phyloP scores from a whole-genome alignment of 2,888 invertebrate genomes.

The Diabrotica balteata region DNA sequence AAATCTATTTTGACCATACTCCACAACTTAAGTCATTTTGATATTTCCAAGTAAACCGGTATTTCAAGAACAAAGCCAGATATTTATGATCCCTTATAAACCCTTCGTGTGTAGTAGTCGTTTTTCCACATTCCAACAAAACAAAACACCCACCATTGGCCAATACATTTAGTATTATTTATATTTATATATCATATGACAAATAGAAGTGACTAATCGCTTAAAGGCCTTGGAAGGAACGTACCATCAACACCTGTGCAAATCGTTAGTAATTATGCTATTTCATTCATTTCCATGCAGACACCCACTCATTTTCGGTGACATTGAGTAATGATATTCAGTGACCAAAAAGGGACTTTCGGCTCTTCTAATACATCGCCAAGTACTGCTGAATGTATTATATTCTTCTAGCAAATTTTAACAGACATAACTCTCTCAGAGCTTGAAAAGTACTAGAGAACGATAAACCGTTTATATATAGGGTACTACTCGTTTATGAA shows the following conservation, averaged over 20 bases:
- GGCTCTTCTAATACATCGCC: too few species aligned
- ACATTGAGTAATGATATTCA: slow-evolving; percentile 18
- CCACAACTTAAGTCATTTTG: slow-evolving; percentile 12
- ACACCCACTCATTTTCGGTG: slow-evolving; percentile 17
- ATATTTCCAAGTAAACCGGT: slow-evolving; percentile 16
- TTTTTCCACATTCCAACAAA: slow-evolving; percentile 1
- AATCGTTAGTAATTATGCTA: slow-evolving; percentile 12
- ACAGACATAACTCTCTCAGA: too few species aligned
- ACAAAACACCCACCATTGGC: not conserved
- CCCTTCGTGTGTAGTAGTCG: not conserved
- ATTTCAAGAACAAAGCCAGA: slow-evolving; percentile 9
- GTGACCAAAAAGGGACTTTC: slow-evolving; percentile 11
- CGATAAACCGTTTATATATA: too few species aligned
- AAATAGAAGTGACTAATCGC: slow-evolving; percentile 21
- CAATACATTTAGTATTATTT: slow-evolving; percentile 1
- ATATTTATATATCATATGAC: slow-evolving; percentile 1
- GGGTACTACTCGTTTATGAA: too few species aligned
- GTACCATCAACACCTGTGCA: slow-evolving; percentile 23
- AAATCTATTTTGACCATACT: not conserved
- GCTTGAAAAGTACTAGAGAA: too few species aligned
- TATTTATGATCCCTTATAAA: not conserved
- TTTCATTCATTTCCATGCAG: slow-evolving; percentile 17
- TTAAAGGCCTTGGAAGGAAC: slow-evolving; percentile 13
- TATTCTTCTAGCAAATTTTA: too few species aligned
- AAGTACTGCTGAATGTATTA: too few species aligned